Percentiles rank a stretch among this genome's conserved stretches.
phyloP scores from a whole-genome alignment of 2,797 vertebrate species.

The Channa striata region DNA sequence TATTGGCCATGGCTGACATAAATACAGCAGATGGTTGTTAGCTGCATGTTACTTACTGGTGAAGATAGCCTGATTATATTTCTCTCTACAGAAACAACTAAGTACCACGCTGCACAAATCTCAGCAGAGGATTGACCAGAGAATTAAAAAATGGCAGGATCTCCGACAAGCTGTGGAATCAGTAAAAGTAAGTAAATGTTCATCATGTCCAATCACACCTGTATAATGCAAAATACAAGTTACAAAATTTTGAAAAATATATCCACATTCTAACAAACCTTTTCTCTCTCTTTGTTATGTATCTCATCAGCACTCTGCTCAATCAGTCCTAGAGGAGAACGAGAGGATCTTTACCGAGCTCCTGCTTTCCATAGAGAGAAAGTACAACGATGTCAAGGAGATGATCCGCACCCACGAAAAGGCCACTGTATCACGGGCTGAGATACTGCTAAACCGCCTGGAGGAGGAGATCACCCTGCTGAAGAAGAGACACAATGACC shows the following conservation, averaged over 20 bases:
- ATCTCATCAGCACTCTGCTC: slow-evolving; percentile 80
- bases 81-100: slow-evolving; percentile 81
- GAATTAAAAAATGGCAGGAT: slow-evolving; percentile 86
- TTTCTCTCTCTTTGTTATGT: neutral
- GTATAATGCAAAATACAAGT: neutral
- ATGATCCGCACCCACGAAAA: slow-evolving; percentile 80
- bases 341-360: slow-evolving; percentile 84
- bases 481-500: slow-evolving; percentile 79
- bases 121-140: slow-evolving; percentile 84
- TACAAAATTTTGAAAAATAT: slow-evolving; percentile 2
- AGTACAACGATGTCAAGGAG: slow-evolving; percentile 83
- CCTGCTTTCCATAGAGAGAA: slow-evolving; percentile 80
- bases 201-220: neutral
- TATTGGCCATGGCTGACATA: neutral
- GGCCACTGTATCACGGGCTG: slow-evolving; percentile 68
- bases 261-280: neutral
- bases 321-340: slow-evolving; percentile 80
- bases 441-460: slow-evolving; percentile 81
- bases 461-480: slow-evolving; percentile 88
- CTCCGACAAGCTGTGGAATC: slow-evolving; percentile 81
- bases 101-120: slow-evolving; percentile 79
- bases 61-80: neutral
- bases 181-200: slow-evolving; percentile 71
- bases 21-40: neutral
- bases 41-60: neutral